Evolutionary conservation across 2,113 vertebrate species (phyloP).

Genomic region (Semicossyphus pulcher): DNA sequence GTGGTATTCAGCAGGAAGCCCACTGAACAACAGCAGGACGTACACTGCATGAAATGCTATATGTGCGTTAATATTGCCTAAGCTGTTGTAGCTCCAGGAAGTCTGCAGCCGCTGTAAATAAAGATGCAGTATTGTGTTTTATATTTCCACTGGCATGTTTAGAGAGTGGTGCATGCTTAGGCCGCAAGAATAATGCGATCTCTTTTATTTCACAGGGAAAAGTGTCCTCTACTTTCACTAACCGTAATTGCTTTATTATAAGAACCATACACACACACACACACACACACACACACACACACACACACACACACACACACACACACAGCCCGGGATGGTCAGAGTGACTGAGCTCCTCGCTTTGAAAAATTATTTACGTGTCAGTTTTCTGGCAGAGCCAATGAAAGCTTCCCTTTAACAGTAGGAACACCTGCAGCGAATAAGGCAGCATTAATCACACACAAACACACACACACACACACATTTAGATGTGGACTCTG

Average conservation of each 20-base stretch:
- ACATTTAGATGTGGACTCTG: not conserved
- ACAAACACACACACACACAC: not conserved
- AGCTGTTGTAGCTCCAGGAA: constrained; percentile 34
- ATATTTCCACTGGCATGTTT: constrained; percentile 65
- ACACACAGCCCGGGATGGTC: constrained; percentile 15
- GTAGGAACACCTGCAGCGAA: constrained; percentile 87
- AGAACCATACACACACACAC: constrained; percentile 61
- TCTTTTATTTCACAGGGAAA: constrained; percentile 55
- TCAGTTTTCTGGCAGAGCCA: constrained; percentile 66
- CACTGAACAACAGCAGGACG: not conserved
- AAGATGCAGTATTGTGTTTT: constrained; percentile 59
- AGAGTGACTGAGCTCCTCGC: constrained; percentile 15
- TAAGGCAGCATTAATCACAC: constrained; percentile 61
- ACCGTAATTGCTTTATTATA: constrained; percentile 67
- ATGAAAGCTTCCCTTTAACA: constrained; percentile 69
- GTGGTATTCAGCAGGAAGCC: not conserved
- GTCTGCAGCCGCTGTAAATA: constrained; percentile 57
- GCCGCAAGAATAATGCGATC: constrained; percentile 54
- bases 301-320: too few relatives aligned
- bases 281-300: too few relatives aligned
- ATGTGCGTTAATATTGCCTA: constrained; percentile 1
- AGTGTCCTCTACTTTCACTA: constrained; percentile 48
- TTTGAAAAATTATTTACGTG: constrained; percentile 60
- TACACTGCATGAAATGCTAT: not conserved
- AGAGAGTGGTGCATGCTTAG: constrained; percentile 51